These are phyloP conservation scores for Tringa solitaria DNA, from an alignment of 2,113 vertebrate genomes.

Conservation along the genomic window DNA sequence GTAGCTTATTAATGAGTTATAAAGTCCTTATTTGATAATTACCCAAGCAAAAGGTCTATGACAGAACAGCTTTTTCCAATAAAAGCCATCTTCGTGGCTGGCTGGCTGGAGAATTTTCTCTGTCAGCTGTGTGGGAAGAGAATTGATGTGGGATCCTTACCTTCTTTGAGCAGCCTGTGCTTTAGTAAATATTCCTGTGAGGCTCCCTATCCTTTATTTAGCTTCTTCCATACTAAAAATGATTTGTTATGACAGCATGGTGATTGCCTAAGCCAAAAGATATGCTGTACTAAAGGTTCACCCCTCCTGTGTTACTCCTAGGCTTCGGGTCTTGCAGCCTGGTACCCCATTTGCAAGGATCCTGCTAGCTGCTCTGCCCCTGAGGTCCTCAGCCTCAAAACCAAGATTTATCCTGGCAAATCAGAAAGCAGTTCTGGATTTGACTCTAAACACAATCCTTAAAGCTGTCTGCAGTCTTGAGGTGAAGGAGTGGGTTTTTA, in stretches of 20 bases:
- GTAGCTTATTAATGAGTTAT: not conserved
- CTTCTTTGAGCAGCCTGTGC: not conserved
- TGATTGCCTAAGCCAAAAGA: not conserved
- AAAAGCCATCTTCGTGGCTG: not conserved
- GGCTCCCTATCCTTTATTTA: not conserved
- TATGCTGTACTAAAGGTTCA: not conserved
- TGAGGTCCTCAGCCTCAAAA: not conserved
- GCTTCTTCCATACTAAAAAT: not conserved
- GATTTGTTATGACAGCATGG: not conserved
- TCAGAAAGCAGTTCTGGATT: not conserved
- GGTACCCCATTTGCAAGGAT: not conserved
- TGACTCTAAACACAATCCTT: not conserved
- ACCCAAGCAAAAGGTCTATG: not conserved
- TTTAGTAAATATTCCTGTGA: not conserved
- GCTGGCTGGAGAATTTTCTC: not conserved
- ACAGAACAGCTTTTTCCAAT: not conserved
- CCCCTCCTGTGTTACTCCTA: not conserved
- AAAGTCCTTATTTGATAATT: not conserved
- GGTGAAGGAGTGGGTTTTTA: not conserved
- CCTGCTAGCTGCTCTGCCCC: not conserved
- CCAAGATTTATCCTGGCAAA: not conserved
- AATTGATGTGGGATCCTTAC: not conserved
- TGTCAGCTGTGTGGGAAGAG: not conserved
- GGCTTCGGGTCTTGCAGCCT: not conserved
- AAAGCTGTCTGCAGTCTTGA: not conserved